These are phyloP conservation scores for Trichomycterus rosablanca DNA, from an alignment of 2,113 vertebrate genomes.

Conservation along the genomic window DNA sequence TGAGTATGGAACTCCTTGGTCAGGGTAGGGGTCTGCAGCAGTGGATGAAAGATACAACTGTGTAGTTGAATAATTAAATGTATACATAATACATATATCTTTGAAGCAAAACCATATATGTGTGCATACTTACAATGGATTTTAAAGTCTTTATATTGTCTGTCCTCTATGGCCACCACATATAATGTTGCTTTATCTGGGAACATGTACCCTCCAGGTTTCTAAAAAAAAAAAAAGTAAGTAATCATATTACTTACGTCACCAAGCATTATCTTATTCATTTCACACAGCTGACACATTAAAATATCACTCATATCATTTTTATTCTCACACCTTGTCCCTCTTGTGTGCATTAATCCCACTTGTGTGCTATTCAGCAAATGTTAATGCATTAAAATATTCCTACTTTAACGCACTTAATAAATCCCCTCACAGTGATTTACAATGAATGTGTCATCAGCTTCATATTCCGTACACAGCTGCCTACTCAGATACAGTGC, in stretches of 20 bases:
- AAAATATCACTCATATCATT: not conserved
- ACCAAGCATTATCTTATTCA: conserved; percentile 28
- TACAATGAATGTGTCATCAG: not conserved
- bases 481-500: not conserved
- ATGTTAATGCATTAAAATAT: not conserved
- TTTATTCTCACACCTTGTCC: conserved; percentile 3
- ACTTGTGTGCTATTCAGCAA: conserved; percentile 16
- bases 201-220: conserved; percentile 97
- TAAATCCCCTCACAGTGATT: not conserved
- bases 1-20: no score
- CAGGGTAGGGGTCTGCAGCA: no score
- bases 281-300: conserved; percentile 45
- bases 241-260: conserved; percentile 66
- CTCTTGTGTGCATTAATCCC: conserved; percentile 12
- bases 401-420: not conserved
- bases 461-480: not conserved
- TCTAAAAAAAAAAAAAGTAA: conserved; percentile 82
- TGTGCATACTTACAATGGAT: conserved; percentile 85
- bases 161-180: conserved; percentile 91
- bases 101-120: not conserved
- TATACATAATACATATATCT: no score
- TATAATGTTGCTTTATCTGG: conserved; percentile 93
- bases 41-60: no score
- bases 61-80: no score
- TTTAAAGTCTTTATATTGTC: conserved; percentile 99